Evolutionary conservation across 2,797 vertebrate genomes (phyloP).

Genomic region (Helarctos malayanus): DNA sequence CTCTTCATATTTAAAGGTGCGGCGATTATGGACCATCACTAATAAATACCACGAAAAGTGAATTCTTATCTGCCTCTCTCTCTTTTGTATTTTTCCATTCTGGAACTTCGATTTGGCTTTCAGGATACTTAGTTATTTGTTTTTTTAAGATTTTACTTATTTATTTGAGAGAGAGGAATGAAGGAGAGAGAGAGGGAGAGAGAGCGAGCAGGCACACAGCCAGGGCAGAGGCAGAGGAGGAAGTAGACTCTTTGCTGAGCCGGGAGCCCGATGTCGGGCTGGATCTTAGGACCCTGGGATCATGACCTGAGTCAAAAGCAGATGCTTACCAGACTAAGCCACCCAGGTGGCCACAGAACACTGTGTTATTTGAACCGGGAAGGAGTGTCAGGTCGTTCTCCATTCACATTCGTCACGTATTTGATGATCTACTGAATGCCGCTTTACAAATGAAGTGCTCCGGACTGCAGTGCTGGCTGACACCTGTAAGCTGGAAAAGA

Average conservation of each 20-base stretch:
- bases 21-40: neutral
- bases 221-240: no score
- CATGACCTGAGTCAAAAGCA: neutral
- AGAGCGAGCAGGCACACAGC: no score
- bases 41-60: neutral
- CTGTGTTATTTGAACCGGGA: neutral
- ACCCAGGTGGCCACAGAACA: neutral
- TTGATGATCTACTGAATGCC: neutral
- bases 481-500: neutral
- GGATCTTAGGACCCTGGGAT: neutral
- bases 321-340: neutral
- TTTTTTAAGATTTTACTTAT: no score
- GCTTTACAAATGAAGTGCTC: neutral
- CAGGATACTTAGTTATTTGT: neutral
- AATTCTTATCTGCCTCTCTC: neutral
- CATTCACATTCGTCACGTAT: neutral
- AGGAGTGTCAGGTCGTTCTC: neutral
- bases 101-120: slow-evolving; percentile 3
- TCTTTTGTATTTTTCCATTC: neutral
- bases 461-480: neutral
- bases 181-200: no score
- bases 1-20: neutral
- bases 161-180: no score
- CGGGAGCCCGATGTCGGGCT: neutral
- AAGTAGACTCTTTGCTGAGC: no score